Evolutionary conservation across 2,888 invertebrate species (phyloP).

Genomic region (Meta bourneti): DNA sequence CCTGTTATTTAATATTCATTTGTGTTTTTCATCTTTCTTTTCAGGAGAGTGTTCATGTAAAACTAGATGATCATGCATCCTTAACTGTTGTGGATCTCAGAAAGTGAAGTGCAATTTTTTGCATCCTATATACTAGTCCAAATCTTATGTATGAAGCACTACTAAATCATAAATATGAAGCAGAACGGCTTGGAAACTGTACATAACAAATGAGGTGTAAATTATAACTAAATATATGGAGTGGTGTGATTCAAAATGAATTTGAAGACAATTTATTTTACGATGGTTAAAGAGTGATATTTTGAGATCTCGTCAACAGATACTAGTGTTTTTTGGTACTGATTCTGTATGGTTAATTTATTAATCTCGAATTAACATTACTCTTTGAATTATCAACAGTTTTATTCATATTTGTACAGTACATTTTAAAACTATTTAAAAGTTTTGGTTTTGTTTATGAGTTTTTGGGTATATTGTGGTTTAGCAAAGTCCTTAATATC

Average conservation of each 20-base stretch:
- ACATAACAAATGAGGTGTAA: not conserved
- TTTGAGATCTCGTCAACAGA: not conserved
- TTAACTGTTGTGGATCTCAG: conserved; percentile 87
- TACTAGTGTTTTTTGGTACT: not conserved
- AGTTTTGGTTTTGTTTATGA: too few species aligned
- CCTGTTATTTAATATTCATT: too few species aligned
- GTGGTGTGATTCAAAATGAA: not conserved
- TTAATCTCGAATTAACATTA: too few species aligned
- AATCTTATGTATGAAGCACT: not conserved
- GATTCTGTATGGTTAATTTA: too few species aligned
- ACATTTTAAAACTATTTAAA: too few species aligned
- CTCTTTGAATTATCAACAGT: too few species aligned
- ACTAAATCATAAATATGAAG: conserved; percentile 1
- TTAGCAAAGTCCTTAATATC: too few species aligned
- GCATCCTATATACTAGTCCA: conserved; percentile 7
- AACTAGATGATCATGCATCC: conserved; percentile 84
- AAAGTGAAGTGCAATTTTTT: conserved; percentile 40
- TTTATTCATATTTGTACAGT: too few species aligned
- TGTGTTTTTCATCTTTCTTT: not conserved
- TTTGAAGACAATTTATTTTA: not conserved
- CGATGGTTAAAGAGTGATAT: not conserved
- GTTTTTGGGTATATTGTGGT: too few species aligned
- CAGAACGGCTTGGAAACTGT: conserved; percentile 7
- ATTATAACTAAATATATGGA: not conserved
- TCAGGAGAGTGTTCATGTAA: conserved; percentile 84